These are phyloP conservation scores for Zhuqinia jingwanae DNA, from an alignment of 2,888 invertebrate species.

Conservation along the genomic window DNA sequence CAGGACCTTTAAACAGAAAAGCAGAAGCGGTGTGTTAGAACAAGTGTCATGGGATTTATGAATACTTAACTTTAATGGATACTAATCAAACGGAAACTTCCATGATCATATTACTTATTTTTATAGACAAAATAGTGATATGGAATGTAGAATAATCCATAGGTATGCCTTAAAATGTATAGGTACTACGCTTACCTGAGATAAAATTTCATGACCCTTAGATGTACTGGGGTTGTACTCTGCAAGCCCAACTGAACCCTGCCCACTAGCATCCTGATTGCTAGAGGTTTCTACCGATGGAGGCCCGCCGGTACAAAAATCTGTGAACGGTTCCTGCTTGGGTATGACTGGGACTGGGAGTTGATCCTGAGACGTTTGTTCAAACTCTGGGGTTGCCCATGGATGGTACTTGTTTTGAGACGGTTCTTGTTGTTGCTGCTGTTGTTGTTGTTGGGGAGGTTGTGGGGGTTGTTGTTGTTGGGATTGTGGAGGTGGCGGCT, in stretches of 20 bases:
- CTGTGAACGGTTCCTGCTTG: conserved; percentile 86
- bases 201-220: conserved; percentile 97
- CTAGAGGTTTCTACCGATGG: conserved; percentile 80
- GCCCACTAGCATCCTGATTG: conserved; percentile 80
- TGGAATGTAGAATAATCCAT: too few relatives aligned
- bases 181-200: too few relatives aligned
- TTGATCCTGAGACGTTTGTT: conserved; percentile 81
- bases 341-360: conserved; percentile 84
- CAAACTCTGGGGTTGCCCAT: conserved; percentile 79
- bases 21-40: neutral
- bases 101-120: too few relatives aligned
- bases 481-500: conserved; percentile 66
- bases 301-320: conserved; percentile 81
- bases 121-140: too few relatives aligned
- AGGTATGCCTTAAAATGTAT: too few relatives aligned
- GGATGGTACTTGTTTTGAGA: conserved; percentile 79
- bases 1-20: conserved; percentile 51
- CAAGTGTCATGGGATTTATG: neutral
- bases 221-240: conserved; percentile 97
- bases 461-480: conserved; percentile 43
- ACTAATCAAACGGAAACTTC: too few relatives aligned
- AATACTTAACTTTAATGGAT: neutral
- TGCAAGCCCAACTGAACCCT: conserved; percentile 87
- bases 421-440: conserved; percentile 77
- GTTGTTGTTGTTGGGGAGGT: conserved; percentile 70